Conservation (phyloP, 2,888 invertebrate species). For the Trachelus tabidus region DNA sequence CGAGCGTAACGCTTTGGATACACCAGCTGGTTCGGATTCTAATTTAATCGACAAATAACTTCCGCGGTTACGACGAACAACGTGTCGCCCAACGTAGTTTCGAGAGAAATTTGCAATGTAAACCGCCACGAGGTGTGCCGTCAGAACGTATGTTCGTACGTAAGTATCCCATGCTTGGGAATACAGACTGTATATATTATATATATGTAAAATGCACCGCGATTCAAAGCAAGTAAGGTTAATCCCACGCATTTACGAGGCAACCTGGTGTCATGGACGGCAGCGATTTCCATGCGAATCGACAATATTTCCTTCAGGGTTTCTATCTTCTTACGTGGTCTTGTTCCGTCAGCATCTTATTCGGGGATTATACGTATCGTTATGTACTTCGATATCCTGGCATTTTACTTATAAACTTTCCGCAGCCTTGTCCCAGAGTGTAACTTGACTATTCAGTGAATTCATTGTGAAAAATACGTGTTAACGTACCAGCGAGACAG, state of each 20-base stretch:
- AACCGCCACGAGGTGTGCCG: slow-evolving; percentile 31
- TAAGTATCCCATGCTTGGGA: background rate
- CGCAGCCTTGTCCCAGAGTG: background rate
- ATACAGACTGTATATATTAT: background rate
- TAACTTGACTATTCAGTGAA: background rate
- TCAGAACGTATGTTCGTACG: background rate
- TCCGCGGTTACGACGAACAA: slow-evolving; percentile 33
- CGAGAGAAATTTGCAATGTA: slow-evolving; percentile 60
- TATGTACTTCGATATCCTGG: background rate
- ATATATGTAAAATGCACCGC: background rate
- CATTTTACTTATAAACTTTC: background rate
- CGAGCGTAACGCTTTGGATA: slow-evolving; percentile 4
- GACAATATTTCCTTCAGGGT: background rate
- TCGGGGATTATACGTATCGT: background rate
- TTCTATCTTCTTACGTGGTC: background rate
- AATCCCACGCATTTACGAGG: background rate
- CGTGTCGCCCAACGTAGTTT: slow-evolving; percentile 43
- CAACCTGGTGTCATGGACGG: background rate
- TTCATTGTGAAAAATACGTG: background rate
- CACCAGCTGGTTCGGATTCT: slow-evolving; percentile 24
- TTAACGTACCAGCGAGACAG: background rate
- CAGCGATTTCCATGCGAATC: background rate
- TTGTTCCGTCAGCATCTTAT: background rate
- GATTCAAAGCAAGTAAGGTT: background rate
- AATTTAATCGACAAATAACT: slow-evolving; percentile 58